Evolutionary conservation across 1,140 invertebrate genomes (phyloP).

Genomic region (Drosophila quadrilineata): DNA sequence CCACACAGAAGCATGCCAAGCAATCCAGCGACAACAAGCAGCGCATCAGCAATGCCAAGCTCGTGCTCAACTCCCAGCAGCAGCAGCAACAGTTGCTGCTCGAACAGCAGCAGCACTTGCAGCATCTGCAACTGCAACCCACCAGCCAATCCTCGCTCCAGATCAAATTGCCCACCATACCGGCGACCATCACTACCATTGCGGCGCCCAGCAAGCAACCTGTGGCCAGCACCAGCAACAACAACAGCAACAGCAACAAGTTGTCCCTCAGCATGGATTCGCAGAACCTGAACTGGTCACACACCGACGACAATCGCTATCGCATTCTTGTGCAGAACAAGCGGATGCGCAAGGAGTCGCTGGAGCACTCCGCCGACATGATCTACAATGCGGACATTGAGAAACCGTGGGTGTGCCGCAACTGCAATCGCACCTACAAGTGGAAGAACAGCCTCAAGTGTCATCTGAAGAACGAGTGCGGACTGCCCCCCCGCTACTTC

Average conservation of each 20-base stretch:
- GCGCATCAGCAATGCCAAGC: slow-evolving; percentile 25
- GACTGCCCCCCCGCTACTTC: slow-evolving; percentile 81
- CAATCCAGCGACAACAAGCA: slow-evolving; percentile 47
- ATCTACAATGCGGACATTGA: slow-evolving; percentile 80
- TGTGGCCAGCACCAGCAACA: slow-evolving; percentile 41
- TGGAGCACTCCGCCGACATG: slow-evolving; percentile 80
- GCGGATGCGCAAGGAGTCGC: slow-evolving; percentile 74
- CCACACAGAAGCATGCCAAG: slow-evolving; percentile 70
- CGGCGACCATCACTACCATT: slow-evolving; percentile 71
- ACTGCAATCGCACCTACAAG: slow-evolving; percentile 78
- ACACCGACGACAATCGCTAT: slow-evolving; percentile 76
- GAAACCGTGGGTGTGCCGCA: slow-evolving; percentile 81
- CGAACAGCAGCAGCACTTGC: slow-evolving; percentile 74
- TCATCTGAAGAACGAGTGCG: slow-evolving; percentile 82
- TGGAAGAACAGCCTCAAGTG: slow-evolving; percentile 81
- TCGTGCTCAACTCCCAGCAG: slow-evolving; percentile 57
- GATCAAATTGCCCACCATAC: slow-evolving; percentile 71
- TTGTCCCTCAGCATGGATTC: slow-evolving; percentile 43
- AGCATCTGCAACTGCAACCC: slow-evolving; percentile 70
- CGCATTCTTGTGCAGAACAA: slow-evolving; percentile 78
- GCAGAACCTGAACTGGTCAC: slow-evolving; percentile 61
- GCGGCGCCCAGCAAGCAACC: slow-evolving; percentile 44
- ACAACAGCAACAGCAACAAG: slow-evolving; percentile 34
- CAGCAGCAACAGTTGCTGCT: slow-evolving; percentile 67
- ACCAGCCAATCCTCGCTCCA: slow-evolving; percentile 71